phyloP scores from a whole-genome alignment of 2,888 invertebrate species.

The Hypomecis atomaria region DNA sequence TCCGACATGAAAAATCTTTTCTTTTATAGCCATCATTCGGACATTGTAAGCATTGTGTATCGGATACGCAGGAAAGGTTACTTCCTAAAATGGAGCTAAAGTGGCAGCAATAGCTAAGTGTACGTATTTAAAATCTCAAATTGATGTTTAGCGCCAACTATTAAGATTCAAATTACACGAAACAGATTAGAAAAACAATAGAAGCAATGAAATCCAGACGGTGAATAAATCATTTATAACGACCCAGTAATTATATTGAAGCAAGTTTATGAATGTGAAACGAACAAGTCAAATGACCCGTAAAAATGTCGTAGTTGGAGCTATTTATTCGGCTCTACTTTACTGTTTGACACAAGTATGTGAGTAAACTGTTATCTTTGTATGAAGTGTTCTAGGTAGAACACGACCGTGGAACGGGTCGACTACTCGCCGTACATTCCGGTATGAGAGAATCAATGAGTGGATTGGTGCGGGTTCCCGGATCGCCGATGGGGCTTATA shows the following conservation, averaged over 20 bases:
- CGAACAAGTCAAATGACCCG: conserved; percentile 33
- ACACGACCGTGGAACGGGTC: conserved; percentile 1
- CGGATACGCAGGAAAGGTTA: neutral
- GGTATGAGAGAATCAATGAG: conserved; percentile 25
- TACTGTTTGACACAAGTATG: conserved; percentile 15
- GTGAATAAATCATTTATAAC: conserved; percentile 33
- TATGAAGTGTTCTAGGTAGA: conserved; percentile 11
- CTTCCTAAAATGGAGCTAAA: neutral
- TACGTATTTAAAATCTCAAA: neutral
- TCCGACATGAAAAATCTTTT: conserved; percentile 16
- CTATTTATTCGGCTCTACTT: conserved; percentile 12
- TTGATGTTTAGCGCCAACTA: conserved; percentile 5
- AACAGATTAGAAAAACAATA: conserved; percentile 27
- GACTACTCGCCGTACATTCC: conserved; percentile 9
- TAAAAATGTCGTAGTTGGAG: conserved; percentile 23
- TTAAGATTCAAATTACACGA: conserved; percentile 14
- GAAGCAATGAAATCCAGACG: conserved; percentile 21
- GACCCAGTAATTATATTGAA: conserved; percentile 31
- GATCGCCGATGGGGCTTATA: conserved; percentile 43
- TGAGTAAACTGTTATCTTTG: conserved; percentile 10
- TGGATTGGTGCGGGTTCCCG: conserved; percentile 28
- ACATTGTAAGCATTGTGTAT: conserved; percentile 8
- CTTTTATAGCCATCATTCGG: conserved; percentile 10
- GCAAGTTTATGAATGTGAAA: conserved; percentile 29
- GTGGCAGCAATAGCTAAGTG: neutral